A percentile compares a stretch with the other conserved stretches of the same genome.
phyloP scores from a whole-genome alignment of 2,113 vertebrate species.

The Athene noctua region DNA sequence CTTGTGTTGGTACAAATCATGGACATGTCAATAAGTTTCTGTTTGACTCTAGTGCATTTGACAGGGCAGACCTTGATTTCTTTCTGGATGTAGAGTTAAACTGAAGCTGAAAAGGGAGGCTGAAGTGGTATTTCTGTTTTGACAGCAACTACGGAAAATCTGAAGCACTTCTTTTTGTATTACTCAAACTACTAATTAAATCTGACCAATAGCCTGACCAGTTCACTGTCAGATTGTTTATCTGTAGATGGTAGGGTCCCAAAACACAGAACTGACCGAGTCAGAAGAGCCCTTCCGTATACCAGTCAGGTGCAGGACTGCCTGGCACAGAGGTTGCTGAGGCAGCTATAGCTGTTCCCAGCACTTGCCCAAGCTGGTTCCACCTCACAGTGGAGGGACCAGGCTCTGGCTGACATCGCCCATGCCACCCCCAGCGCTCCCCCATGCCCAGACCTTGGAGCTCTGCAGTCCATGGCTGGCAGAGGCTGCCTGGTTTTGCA shows the following conservation, averaged over 20 bases:
- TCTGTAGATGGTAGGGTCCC: not conserved
- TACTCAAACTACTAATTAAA: not conserved
- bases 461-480: not conserved
- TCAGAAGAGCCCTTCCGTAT: not conserved
- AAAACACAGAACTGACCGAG: not conserved
- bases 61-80: not conserved
- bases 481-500: not conserved
- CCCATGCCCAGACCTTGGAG: not conserved
- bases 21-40: not conserved
- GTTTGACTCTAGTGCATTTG: not conserved
- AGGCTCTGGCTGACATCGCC: not conserved
- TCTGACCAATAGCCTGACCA: not conserved
- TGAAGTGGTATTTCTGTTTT: not conserved
- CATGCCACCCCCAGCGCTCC: fast-evolving
- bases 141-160: not conserved
- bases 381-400: not conserved
- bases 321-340: not conserved
- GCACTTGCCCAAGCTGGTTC: not conserved
- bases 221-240: not conserved
- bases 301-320: not conserved
- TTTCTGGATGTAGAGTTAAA: not conserved
- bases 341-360: not conserved
- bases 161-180: not conserved
- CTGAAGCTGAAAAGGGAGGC: not conserved
- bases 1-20: not conserved